Base-by-base conservation (phyloP, 2,888 invertebrate species). In the Atherix ibis region DNA sequence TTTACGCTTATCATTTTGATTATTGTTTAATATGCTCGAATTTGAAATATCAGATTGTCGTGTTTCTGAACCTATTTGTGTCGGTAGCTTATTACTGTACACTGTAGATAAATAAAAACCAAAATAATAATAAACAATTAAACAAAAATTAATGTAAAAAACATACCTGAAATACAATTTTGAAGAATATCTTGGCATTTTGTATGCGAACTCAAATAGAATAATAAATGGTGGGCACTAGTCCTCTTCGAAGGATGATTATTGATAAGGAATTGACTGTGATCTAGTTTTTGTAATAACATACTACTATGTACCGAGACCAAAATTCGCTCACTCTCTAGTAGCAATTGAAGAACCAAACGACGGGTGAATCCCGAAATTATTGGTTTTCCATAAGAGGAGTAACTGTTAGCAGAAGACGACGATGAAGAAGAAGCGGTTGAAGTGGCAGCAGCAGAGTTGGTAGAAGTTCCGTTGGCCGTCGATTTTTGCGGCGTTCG, bases 321-420 rank as follows among this genome's bases (percentile, higher is more conserved):
- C 16, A 76, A 67, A 40, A 83, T 73, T 47, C 81, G 81, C 62
- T 89, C 88, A 50, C 80, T 82, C 50, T 89, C 87, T 41, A 92
- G 63, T 42, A 92, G 64, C 36, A 91, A 68, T 50, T 91, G 88
- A 34, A 91, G 65, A 43, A 91, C 76, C 37, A 92, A 64, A 34
- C 89, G 73, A 18, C 91, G 72, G 26, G 87, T 82, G 63, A 91
- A 91, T 5, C 89, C 88, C 0, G 84, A 81, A 50, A 91, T 80
- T 9, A 54, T 50, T 17, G 44, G 37, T 36, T 46, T 48, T 24
- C 43, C 46, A 24, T 27, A 5, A 4, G 27, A 19, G n/a, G n/a
- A 8, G 15, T 15, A 4, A 14, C 18, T 8, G 15, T 12, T n/a
- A n/a, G n/a, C n/a, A n/a, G n/a, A n/a, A n/a, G n/a, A n/a, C n/a